Evolutionary conservation across 2,888 invertebrate species (phyloP).

Genomic region (Tanaodytes sp.): DNA sequence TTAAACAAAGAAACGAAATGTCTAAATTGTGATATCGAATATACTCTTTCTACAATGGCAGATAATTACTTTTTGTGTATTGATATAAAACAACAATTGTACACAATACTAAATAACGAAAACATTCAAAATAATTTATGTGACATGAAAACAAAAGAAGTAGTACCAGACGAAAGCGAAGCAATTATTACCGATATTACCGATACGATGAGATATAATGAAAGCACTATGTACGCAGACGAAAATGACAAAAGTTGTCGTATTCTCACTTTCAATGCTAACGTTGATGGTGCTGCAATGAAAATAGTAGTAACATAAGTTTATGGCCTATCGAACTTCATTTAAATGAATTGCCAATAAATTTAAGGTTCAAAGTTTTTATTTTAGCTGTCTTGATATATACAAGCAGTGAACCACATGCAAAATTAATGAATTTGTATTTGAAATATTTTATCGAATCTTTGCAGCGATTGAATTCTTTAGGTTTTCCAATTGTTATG

Average conservation of each 20-base stretch:
- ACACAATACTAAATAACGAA: not conserved
- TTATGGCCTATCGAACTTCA: conserved; percentile 14
- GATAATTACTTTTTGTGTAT: conserved; percentile 11
- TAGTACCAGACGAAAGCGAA: not conserved
- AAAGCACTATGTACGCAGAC: too few species aligned
- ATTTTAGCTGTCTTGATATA: conserved; percentile 15
- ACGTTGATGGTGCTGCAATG: conserved; percentile 16
- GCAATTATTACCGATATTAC: too few species aligned
- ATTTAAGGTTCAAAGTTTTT: conserved; percentile 8
- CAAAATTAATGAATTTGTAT: conserved; percentile 18
- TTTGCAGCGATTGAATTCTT: too few species aligned
- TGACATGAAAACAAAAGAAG: too few species aligned
- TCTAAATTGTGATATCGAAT: not conserved
- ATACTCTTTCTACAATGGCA: not conserved
- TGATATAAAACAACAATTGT: conserved; percentile 14
- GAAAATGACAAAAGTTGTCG: too few species aligned
- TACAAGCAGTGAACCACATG: conserved; percentile 14
- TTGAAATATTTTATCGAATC: conserved; percentile 10
- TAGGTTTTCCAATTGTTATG: too few species aligned
- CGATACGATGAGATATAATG: too few species aligned
- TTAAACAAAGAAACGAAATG: not conserved
- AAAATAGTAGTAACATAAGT: conserved; percentile 6
- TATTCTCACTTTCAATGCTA: conserved; percentile 7
- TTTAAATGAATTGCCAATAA: conserved; percentile 25
- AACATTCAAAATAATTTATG: not conserved